phyloP scores from a whole-genome alignment of 2,797 vertebrate genomes.

The Microctenopoma lineatum region DNA sequence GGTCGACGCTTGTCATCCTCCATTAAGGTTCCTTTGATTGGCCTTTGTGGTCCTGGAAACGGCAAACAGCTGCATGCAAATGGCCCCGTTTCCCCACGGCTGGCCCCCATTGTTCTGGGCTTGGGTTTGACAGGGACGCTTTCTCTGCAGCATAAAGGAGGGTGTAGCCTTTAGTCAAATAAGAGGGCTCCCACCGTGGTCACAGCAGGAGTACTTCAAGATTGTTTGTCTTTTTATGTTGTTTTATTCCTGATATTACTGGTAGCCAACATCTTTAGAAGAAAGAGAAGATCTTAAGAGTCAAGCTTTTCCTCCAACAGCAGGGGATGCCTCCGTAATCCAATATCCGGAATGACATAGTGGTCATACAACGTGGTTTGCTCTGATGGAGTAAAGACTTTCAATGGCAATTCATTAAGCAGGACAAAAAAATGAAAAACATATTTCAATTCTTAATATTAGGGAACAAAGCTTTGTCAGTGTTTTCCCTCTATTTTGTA shows the following conservation, averaged over 20 bases:
- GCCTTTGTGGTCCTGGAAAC: conserved; percentile 94
- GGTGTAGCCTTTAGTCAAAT: conserved; percentile 87
- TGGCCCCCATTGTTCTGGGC: conserved; percentile 90
- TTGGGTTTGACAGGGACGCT: conserved; percentile 91
- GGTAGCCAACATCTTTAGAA: conserved; percentile 85
- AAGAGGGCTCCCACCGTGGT: conserved; percentile 87
- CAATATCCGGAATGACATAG: conserved; percentile 74
- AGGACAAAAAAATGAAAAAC: conserved; percentile 34
- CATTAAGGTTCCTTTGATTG: conserved; percentile 91
- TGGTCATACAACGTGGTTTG: conserved; percentile 67
- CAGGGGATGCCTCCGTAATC: conserved; percentile 81
- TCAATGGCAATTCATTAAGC: conserved; percentile 56
- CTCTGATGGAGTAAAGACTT: conserved; percentile 69
- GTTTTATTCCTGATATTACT: conserved; percentile 81
- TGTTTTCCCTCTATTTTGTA: conserved; percentile 38
- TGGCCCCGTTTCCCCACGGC: conserved; percentile 86
- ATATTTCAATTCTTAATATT: conserved; percentile 56
- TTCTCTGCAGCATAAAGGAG: conserved; percentile 86
- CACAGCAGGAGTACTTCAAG: conserved; percentile 84
- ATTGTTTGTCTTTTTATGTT: conserved; percentile 85
- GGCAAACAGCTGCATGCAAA: conserved; percentile 98
- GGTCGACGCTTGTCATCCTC: conserved; percentile 89
- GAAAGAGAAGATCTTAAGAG: conserved; percentile 83
- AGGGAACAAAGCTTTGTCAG: conserved; percentile 52
- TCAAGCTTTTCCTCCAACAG: conserved; percentile 81